Percentiles rank a stretch among this genome's conserved stretches.
Evolutionary conservation across 2,888 invertebrate genomes (phyloP).

Genomic region (Meteorus cinctellus): DNA sequence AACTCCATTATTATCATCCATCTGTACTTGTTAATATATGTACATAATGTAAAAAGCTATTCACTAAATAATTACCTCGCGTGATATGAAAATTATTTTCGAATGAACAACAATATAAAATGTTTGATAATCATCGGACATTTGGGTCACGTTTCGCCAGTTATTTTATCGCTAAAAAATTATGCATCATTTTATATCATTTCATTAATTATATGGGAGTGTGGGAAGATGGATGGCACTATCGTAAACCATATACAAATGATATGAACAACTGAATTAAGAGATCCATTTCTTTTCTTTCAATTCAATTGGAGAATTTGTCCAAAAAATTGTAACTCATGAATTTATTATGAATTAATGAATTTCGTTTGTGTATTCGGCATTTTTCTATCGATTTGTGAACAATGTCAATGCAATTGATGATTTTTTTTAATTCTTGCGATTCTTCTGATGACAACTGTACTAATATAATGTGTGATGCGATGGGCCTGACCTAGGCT

Average conservation of each 20-base stretch:
- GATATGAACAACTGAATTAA: no score
- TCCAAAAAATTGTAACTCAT: no score
- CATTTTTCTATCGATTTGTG: not conserved
- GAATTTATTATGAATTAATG: no score
- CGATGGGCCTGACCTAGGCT: conserved; percentile 72
- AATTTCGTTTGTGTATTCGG: not conserved
- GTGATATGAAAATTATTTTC: conserved; percentile 1
- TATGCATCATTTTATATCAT: no score
- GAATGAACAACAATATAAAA: not conserved
- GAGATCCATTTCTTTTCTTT: no score
- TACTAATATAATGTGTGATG: conserved; percentile 36
- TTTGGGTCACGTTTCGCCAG: conserved; percentile 8
- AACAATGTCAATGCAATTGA: not conserved
- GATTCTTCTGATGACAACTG: not conserved
- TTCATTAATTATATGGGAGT: no score
- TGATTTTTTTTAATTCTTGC: not conserved
- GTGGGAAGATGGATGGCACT: no score
- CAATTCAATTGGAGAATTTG: no score
- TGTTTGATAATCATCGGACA: conserved; percentile 5
- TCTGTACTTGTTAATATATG: not conserved
- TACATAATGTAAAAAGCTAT: not conserved
- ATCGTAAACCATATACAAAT: no score
- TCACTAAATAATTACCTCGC: not conserved
- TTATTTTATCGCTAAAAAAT: not conserved
- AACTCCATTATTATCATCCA: not conserved